phyloP scores from a whole-genome alignment of 2,797 vertebrate genomes.

The Oryzias dopingdopingensis region DNA sequence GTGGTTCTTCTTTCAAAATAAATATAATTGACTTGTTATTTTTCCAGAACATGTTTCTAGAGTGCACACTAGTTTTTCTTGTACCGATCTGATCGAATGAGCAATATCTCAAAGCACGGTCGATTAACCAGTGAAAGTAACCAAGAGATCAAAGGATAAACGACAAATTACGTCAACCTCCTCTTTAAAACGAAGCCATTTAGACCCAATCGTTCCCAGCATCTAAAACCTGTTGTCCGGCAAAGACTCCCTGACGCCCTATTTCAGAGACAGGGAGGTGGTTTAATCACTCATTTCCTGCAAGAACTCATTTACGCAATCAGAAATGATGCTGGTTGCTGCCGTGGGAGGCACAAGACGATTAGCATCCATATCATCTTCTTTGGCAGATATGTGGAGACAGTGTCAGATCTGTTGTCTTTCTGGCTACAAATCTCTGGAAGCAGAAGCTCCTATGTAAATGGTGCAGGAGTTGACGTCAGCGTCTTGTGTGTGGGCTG shows the following conservation, averaged over 20 bases:
- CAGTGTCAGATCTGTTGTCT: constrained; percentile 34
- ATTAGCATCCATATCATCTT: constrained; percentile 39
- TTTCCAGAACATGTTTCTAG: constrained; percentile 14
- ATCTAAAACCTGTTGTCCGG: constrained; percentile 9
- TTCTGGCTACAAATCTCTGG: constrained; percentile 29
- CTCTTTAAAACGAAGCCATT: constrained; percentile 15
- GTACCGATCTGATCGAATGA: background rate
- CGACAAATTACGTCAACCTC: background rate
- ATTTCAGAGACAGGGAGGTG: constrained; percentile 42
- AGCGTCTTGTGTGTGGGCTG: constrained; percentile 46
- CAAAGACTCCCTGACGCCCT: constrained; percentile 27
- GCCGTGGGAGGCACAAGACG: constrained; percentile 28
- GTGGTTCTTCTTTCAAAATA: too few relatives aligned
- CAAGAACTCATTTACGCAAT: constrained; percentile 30
- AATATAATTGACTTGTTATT: background rate
- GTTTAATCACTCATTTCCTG: constrained; percentile 67
- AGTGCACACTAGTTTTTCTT: background rate
- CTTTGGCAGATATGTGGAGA: constrained; percentile 44
- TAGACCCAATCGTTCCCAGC: constrained; percentile 11
- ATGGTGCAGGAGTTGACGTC: constrained; percentile 51
- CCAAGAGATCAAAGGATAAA: background rate
- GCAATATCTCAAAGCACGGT: background rate
- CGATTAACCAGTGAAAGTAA: background rate
- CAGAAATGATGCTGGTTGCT: constrained; percentile 19
- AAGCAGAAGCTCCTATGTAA: constrained; percentile 16